Evolutionary conservation across 2,113 vertebrate species (phyloP), one percentile per base, ranked within the genome.

Genomic region (Acanthisitta chloris): DNA sequence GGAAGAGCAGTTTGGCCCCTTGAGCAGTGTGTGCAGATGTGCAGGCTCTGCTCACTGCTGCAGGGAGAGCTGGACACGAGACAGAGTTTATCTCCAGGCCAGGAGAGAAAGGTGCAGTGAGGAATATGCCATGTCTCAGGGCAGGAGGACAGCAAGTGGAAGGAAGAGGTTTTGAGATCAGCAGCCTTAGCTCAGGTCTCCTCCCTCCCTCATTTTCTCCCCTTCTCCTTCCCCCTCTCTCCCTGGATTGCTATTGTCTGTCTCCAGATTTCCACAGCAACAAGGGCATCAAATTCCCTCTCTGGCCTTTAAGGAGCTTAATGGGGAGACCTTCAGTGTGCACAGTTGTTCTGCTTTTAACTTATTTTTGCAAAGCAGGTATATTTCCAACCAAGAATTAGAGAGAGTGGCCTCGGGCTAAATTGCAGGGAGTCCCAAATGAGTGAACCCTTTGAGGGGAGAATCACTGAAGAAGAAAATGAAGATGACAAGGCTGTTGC

Each of bases 391-490:
- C 92, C 81, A 94, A 96, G 97, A 97, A 97, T 97, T 97, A 98
- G 96, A 97, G 97, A 97, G 92, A 96, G 86, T 97, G 95, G 97
- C 98, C 98, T 97, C 96, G 26, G 97, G 98, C 98, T 97, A 98
- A 97, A 97, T 97, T 92, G 93, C 96, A 93, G 95, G 95, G 92
- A 97, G 94, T 98, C 98, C 98, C 98, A 83, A 88, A 95, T 97
- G 98, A 98, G 94, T 94, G 96, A 98, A 97, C 91, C 98, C 98
- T 97, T 93, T 77, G 98, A 97, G 98, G 81, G 79, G 83, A 97
- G 94, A 98, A 94, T 97, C 98, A 97, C 95, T 97, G 98, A 98
- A 98, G 98, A 98, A 98, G 98, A 98, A 98, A 98, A 98, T 98
- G 97, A 97, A 98, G 98, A 98, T 97, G 98, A 98, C 98, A 98